Percentiles rank a stretch among this genome's conserved stretches.
Conservation (phyloP, 1,140 invertebrate species). For the Dysdera silvatica region DNA sequence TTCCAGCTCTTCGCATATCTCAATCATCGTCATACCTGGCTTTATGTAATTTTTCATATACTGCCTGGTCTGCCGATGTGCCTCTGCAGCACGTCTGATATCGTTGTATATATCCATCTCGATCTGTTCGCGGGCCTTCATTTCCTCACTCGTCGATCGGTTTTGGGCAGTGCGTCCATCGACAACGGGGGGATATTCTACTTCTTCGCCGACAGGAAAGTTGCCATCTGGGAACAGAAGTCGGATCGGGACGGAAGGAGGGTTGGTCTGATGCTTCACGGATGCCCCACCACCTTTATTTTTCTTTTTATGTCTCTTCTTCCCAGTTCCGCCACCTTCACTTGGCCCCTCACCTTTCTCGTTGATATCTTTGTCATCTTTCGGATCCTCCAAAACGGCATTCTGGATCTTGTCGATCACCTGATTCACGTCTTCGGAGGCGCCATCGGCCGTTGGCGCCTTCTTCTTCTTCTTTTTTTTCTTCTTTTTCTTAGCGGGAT, state of each 20-base stretch:
- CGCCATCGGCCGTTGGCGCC: background rate
- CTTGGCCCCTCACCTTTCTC: slow-evolving; percentile 12
- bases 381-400: background rate
- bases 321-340: slow-evolving; percentile 34
- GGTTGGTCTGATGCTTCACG: slow-evolving; percentile 61
- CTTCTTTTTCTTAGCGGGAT: slow-evolving; percentile 45
- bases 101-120: slow-evolving; percentile 83
- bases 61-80: slow-evolving; percentile 88
- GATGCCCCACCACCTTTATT: slow-evolving; percentile 46
- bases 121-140: slow-evolving; percentile 54
- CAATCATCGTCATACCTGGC: slow-evolving; percentile 98
- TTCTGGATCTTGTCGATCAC: background rate
- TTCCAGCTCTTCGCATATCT: slow-evolving; percentile 97
- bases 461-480: slow-evolving; percentile 49
- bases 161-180: slow-evolving; percentile 67
- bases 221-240: slow-evolving; percentile 75
- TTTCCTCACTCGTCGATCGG: slow-evolving; percentile 83
- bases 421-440: background rate
- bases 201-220: slow-evolving; percentile 48
- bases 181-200: slow-evolving; percentile 41
- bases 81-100: slow-evolving; percentile 89
- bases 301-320: slow-evolving; percentile 43
- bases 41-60: slow-evolving; percentile 87
- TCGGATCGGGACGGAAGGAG: slow-evolving; percentile 74
- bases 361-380: background rate